Evolutionary conservation across 2,888 invertebrate species (phyloP), one percentile per base, ranked within the genome.

Genomic region (Chrysopilus asiliformis): DNA sequence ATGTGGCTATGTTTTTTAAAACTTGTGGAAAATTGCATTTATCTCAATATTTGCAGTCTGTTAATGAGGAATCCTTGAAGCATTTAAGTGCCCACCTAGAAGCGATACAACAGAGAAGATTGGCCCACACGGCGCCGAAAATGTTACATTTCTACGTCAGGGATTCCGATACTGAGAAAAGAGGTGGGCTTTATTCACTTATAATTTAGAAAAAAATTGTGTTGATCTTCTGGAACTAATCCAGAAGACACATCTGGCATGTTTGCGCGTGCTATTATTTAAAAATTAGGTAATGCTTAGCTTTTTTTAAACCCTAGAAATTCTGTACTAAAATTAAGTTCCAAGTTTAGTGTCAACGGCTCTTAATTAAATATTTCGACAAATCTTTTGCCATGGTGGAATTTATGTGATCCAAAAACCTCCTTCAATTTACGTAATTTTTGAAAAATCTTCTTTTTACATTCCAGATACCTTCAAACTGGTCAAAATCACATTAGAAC

Each of bases 41-140:
- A 5, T 26, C 4, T 26, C 12, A 5, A 26, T 6, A 27, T 19
- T 37, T 30, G 12, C 44, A 91, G 80, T 74, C 74, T 46, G 76
- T 80, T 2, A 94, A 94, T 70, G 93, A 94, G 64, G 77, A 84
- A 52, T 91, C 91, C 0, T 59, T 93, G 41, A 89, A 93, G 58
- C 76, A 80, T 48, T 64, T 93, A 34, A 91, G 90, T 64, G 82
- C 82, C 17, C 74, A 87, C 52, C 66, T 94, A 48, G 83, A 89
- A 60, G 75, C 74, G 17, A 68, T 90, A 36, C 79, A 83, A 51
- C 50, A 58, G 28, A 50, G 48, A 68, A 76, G 49, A 71, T 68
- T 68, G 45, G 66, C 68, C 32, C 65, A 74, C 30, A 57, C 68
- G 34, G 71, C 76, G 12, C 68, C 76, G 4, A 76, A 74, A 43